Evolutionary conservation across 2,888 invertebrate species (phyloP).

Genomic region (Smittia sp.): DNA sequence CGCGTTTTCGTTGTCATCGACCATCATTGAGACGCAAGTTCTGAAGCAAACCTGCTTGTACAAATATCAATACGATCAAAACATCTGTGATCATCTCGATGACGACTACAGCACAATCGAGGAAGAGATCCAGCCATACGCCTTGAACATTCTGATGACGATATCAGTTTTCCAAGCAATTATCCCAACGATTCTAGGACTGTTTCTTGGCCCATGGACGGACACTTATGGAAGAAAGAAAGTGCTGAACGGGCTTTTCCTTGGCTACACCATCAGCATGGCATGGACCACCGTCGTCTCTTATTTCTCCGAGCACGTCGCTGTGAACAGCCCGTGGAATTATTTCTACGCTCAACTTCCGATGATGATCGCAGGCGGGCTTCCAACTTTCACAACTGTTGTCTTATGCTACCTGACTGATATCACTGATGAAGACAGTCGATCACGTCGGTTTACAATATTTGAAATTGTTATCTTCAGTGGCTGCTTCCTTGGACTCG

Average conservation of each 20-base stretch:
- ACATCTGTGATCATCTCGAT: constrained; percentile 55
- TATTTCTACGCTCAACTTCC: constrained; percentile 60
- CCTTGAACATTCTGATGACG: constrained; percentile 62
- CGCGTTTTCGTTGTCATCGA: constrained; percentile 59
- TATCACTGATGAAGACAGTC: constrained; percentile 58
- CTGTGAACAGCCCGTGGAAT: constrained; percentile 49
- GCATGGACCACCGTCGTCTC: constrained; percentile 45
- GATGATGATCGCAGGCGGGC: constrained; percentile 61
- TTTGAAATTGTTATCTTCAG: constrained; percentile 60
- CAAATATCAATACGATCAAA: constrained; percentile 57
- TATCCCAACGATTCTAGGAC: constrained; percentile 64
- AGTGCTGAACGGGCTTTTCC: constrained; percentile 61
- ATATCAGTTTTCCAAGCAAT: constrained; percentile 63
- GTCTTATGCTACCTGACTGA: constrained; percentile 67
- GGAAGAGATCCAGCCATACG: constrained; percentile 63
- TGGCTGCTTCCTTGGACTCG: constrained; percentile 63
- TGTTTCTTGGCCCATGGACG: constrained; percentile 79
- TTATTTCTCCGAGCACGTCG: constrained; percentile 44
- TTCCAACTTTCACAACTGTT: constrained; percentile 61
- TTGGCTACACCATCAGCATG: constrained; percentile 51
- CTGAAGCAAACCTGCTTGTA: constrained; percentile 68
- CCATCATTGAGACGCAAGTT: constrained; percentile 64
- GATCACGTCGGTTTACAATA: constrained; percentile 55
- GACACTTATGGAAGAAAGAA: constrained; percentile 75
- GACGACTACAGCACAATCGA: constrained; percentile 54